These are phyloP conservation scores for Oscarella lobularis DNA, from an alignment of 37 sponge, comb jelly and placozoan genomes.

Conservation along the genomic window DNA sequence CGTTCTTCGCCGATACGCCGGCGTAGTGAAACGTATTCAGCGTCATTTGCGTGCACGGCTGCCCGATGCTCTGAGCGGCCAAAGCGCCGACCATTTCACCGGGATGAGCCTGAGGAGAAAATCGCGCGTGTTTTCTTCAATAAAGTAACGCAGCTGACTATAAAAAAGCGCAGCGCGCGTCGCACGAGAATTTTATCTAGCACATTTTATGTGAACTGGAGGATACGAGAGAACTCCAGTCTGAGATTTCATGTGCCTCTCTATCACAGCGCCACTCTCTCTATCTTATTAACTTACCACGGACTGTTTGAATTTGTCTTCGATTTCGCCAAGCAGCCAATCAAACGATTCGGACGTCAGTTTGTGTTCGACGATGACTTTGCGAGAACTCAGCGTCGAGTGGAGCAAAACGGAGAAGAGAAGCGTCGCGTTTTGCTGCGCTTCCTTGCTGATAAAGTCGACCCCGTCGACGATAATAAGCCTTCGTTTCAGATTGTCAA, in stretches of 20 bases:
- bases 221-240: background rate
- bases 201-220: background rate
- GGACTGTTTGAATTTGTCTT: slow-evolving; percentile 80
- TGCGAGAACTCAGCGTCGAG: slow-evolving; percentile 63
- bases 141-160: background rate
- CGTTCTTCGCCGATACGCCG: slow-evolving; percentile 99
- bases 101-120: slow-evolving; percentile 56
- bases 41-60: slow-evolving; percentile 99
- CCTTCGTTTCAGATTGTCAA: slow-evolving; percentile 62
- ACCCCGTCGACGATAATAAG: slow-evolving; percentile 85
- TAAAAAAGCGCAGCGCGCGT: background rate
- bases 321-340: slow-evolving; percentile 96
- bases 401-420: slow-evolving; percentile 82
- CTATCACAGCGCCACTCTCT: background rate
- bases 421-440: slow-evolving; percentile 91
- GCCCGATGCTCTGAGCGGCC: slow-evolving; percentile 94
- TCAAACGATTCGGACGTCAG: slow-evolving; percentile 89
- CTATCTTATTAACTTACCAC: slow-evolving; percentile 37
- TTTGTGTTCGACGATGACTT: slow-evolving; percentile 80
- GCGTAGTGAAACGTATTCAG: slow-evolving; percentile 99
- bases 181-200: background rate
- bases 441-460: slow-evolving; percentile 67
- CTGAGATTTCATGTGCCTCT: background rate
- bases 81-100: slow-evolving; percentile 98
- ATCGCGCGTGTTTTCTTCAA: background rate